A percentile compares a stretch with the other conserved stretches of the same genome.
Evolutionary conservation across 2,113 vertebrate species (phyloP).

Genomic region (Saccopteryx bilineata): DNA sequence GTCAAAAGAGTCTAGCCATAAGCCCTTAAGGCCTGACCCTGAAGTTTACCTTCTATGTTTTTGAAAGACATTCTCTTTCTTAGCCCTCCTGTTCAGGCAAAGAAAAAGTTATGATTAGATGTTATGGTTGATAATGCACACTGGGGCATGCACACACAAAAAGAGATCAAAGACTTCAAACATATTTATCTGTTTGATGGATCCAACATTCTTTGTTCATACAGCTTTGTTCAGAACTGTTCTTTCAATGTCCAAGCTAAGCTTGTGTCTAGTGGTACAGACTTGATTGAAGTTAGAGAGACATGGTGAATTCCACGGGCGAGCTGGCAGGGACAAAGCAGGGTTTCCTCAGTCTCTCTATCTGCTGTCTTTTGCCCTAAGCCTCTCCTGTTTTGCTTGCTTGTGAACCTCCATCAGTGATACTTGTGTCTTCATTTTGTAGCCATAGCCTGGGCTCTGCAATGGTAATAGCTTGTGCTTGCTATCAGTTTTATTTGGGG

Average conservation of each 20-base stretch:
- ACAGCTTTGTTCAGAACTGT: slow-evolving; percentile 45
- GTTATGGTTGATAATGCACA: neutral
- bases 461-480: slow-evolving; percentile 32
- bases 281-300: slow-evolving; percentile 50
- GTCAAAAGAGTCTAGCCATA: neutral
- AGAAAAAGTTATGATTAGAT: neutral
- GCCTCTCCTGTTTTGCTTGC: slow-evolving; percentile 52
- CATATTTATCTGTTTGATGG: slow-evolving; percentile 46
- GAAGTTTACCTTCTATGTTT: slow-evolving; percentile 59
- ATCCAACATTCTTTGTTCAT: slow-evolving; percentile 1
- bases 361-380: slow-evolving; percentile 55
- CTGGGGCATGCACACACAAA: neutral
- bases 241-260: slow-evolving; percentile 61
- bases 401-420: slow-evolving; percentile 29
- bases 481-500: slow-evolving; percentile 80
- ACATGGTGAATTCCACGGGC: neutral
- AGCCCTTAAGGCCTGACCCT: slow-evolving; percentile 18
- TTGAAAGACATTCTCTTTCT: slow-evolving; percentile 62
- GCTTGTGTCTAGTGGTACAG: neutral
- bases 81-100: slow-evolving; percentile 8
- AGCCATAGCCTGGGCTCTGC: slow-evolving; percentile 54
- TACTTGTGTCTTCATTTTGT: slow-evolving; percentile 71
- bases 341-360: neutral
- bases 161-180: slow-evolving; percentile 53
- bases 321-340: neutral